Evolutionary conservation across 2,888 invertebrate species (phyloP), one percentile per base, ranked within the genome.

Genomic region (Drosophila demipolita): DNA sequence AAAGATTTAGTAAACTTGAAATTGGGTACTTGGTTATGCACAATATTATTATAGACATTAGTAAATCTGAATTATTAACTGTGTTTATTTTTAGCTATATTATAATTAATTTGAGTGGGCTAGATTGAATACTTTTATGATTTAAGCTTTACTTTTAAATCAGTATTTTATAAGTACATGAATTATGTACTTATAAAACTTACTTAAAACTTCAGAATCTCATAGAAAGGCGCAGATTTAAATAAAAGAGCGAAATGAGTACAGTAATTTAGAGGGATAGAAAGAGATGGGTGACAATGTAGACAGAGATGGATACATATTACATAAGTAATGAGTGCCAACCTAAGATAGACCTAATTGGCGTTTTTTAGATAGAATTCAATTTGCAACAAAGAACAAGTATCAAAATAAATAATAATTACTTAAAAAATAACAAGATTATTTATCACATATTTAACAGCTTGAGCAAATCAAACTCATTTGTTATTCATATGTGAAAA

Each of bases 401-500:
- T n/a, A 6, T n/a, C 6, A 3, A 26, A 26, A 5, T 17, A 9
- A 29, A 26, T 15, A 26, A 9, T 49, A 50, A n/a, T n/a, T 26
- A 7, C n/a, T 11, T 1, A 7, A 6, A 7, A 50, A n/a, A 29
- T 15, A n/a, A 38, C 8, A n/a, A 17, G 38, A 26, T 12, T 5
- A 29, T 15, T n/a, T 38, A 55, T 5, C 57, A 57, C 20, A 5
- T 29, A 17, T 29, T 40, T n/a, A 32, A 38, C n/a, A 23, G 15
- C 1, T 35, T 33, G 7, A 3, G 15, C 15, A 45, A 35, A 3
- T 26, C 33, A 1, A 2, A 1, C 32, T 32, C 20, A 61, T 61
- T 60, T 59, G 32, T 29, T 52, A 69, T 75, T 68, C 76, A 75
- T 62, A 32, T 49, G 26, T 20, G 5, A 11, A 53, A 52, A 32